Percentiles rank a stretch among this genome's conserved stretches.
Evolutionary conservation across 2,888 invertebrate genomes (phyloP).

Genomic region (Rhorus exstirpatorius): DNA sequence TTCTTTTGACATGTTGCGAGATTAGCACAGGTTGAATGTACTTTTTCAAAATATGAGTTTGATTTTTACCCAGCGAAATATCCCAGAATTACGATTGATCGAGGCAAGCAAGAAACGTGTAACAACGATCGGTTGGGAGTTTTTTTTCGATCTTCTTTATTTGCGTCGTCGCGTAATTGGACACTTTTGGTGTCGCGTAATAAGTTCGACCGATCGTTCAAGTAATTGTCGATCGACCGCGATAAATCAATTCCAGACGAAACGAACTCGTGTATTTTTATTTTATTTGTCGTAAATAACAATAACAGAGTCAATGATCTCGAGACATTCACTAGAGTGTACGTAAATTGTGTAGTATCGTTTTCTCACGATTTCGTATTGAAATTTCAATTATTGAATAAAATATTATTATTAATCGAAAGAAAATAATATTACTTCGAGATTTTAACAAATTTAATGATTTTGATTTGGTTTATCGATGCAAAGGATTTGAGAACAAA

Average conservation of each 20-base stretch:
- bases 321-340: not conserved
- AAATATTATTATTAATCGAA: not conserved
- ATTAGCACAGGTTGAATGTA: conserved; percentile 37
- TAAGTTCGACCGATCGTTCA: conserved; percentile 33
- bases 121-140: conserved; percentile 15
- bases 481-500: too few species aligned
- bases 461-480: too few species aligned
- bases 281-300: not conserved
- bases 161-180: conserved; percentile 55
- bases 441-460: too few species aligned
- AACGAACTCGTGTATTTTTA: conserved; percentile 29
- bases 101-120: conserved; percentile 18
- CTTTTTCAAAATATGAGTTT: conserved; percentile 27
- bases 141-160: conserved; percentile 9
- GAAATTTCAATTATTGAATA: not conserved
- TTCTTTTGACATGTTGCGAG: conserved; percentile 54
- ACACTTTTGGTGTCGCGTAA: conserved; percentile 49
- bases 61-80: conserved; percentile 11
- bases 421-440: not conserved
- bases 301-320: conserved; percentile 19
- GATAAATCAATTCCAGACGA: conserved; percentile 45
- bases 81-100: conserved; percentile 13
- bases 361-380: not conserved
- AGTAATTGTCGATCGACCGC: conserved; percentile 37
- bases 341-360: not conserved